Conservation (phyloP, 1,140 invertebrate species). For the Aricia agestis region DNA sequence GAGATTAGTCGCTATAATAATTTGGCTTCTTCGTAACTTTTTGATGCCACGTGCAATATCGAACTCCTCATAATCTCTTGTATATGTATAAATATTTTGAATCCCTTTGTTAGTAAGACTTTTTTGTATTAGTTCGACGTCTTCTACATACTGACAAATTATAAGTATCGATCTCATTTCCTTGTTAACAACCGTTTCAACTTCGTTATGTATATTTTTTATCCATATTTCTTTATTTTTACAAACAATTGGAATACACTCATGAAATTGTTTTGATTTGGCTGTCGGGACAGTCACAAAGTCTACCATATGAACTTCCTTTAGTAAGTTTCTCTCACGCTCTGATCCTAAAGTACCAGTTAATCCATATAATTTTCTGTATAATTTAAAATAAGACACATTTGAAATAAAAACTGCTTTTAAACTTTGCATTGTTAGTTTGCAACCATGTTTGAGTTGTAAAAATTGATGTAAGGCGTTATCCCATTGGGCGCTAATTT, state of each 20-base stretch:
- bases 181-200: neutral
- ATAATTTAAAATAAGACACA: slow-evolving; percentile 23
- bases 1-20: slow-evolving; percentile 22
- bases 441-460: slow-evolving; percentile 25
- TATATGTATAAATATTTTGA: slow-evolving; percentile 19
- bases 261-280: slow-evolving; percentile 19
- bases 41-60: slow-evolving; percentile 14
- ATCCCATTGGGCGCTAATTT: slow-evolving; percentile 19
- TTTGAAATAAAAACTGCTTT: slow-evolving; percentile 24
- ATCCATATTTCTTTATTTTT: slow-evolving; percentile 16
- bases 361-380: slow-evolving; percentile 19
- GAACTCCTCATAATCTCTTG: slow-evolving; percentile 21
- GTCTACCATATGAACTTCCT: slow-evolving; percentile 19
- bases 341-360: slow-evolving; percentile 19
- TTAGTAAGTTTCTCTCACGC: slow-evolving; percentile 21
- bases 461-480: slow-evolving; percentile 22
- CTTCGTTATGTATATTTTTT: slow-evolving; percentile 6
- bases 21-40: slow-evolving; percentile 2
- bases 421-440: slow-evolving; percentile 20
- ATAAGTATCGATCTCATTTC: slow-evolving; percentile 16
- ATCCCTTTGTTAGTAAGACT: neutral
- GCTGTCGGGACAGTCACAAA: slow-evolving; percentile 18
- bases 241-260: slow-evolving; percentile 15
- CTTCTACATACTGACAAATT: slow-evolving; percentile 20
- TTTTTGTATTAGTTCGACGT: slow-evolving; percentile 15